Base-by-base conservation (phyloP, 2,113 vertebrate genomes). In the Peucedramus taeniatus region DNA sequence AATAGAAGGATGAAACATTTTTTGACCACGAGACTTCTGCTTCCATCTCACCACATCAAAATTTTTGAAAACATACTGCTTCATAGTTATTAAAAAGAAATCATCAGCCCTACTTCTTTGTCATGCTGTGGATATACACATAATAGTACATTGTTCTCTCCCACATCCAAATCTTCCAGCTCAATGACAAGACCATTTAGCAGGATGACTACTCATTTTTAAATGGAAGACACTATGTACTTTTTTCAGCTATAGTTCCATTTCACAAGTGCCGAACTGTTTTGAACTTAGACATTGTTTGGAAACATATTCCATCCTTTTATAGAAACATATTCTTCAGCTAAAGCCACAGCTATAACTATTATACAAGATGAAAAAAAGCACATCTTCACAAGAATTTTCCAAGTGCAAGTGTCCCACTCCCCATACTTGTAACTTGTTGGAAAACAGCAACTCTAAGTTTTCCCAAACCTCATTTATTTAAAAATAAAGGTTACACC, bases 401-500 rank as follows among this genome's bases (percentile, higher is more conserved):
- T 86, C 76, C 60, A 78, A 75, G 68, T 42, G 35, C 9, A 75
- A 77, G 24, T 70, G 61, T 79, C 83, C 37, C 35, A n/a, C 69
- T 91, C 47, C 50, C 44, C 47, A 45, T 24, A 35, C 31, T 57
- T 90, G 60, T 3, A 87, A 60, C 40, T 50, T 20, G 50, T 61
- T 78, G 68, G 23, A 90, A 93, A 90, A 70, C 35, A 89, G 76
- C 60, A 89, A 31, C 61, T 88, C n/a, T 14, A 68, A 68, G 11
- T 86, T 95, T 94, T 94, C 92, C 60, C 64, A 82, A 92, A 78
- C 31, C 91, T 92, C 40, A 68, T 83, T 96, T 90, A 80, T 87
- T 90, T 95, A 68, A 84, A 96, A 89, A 92, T 77, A 91, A 95
- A 91, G n/a, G 93, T 94, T 95, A 96, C 96, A 83, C 93, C 92